phyloP scores from a whole-genome alignment of 1,140 invertebrate genomes.

The Drosophila nigrodunni region DNA sequence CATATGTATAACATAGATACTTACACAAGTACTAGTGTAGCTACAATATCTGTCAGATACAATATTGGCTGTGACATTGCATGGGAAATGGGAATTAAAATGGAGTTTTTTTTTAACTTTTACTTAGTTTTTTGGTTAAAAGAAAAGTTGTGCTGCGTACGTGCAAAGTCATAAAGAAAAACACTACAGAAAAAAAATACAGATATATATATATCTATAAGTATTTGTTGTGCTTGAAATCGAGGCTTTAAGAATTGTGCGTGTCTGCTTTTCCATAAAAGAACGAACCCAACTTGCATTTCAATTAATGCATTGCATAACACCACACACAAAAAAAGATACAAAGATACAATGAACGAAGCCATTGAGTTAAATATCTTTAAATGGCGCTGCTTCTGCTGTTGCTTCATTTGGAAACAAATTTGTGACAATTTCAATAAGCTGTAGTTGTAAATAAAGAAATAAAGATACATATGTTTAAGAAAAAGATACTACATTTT shows the following conservation, averaged over 20 bases:
- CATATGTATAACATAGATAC: slow-evolving; percentile 28
- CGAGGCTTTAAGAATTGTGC: slow-evolving; percentile 57
- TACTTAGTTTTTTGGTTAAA: slow-evolving; percentile 18
- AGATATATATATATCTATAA: slow-evolving; percentile 21
- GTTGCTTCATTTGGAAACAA: neutral
- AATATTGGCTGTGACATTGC: slow-evolving; percentile 43
- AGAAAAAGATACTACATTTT: too few relatives aligned
- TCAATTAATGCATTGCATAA: slow-evolving; percentile 71
- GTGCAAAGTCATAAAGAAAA: slow-evolving; percentile 68
- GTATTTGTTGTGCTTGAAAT: slow-evolving; percentile 4
- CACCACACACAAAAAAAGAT: slow-evolving; percentile 8
- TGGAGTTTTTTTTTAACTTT: slow-evolving; percentile 15
- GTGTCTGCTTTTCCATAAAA: slow-evolving; percentile 67
- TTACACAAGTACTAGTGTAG: slow-evolving; percentile 12
- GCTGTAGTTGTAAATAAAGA: neutral
- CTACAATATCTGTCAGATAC: slow-evolving; percentile 44
- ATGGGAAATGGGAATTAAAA: slow-evolving; percentile 51
- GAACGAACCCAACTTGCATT: slow-evolving; percentile 56
- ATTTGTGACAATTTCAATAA: neutral
- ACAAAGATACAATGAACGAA: neutral
- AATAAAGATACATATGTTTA: too few relatives aligned
- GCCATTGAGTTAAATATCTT: neutral
- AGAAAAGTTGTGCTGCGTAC: slow-evolving; percentile 45
- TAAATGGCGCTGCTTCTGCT: neutral
- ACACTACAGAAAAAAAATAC: slow-evolving; percentile 32